Evolutionary conservation across 2,888 invertebrate species (phyloP), one percentile per base, ranked within the genome.

Genomic region (Reticulitermes lucifugus): DNA sequence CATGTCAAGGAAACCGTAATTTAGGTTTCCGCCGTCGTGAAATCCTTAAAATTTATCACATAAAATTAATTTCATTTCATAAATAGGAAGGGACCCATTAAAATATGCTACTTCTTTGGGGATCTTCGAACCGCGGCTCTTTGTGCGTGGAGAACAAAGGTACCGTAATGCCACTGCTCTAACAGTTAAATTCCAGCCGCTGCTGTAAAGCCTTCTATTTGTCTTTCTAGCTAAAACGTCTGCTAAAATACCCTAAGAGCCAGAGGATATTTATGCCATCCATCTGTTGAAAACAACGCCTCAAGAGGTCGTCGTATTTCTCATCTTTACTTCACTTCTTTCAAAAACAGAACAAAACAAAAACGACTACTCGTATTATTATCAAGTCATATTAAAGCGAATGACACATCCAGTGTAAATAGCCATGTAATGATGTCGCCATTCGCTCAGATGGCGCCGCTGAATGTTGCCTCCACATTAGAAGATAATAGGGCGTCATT

Each of bases 401-500:
- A 77, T 77, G 77, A 77, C 77, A 77, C 46, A 43, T 41, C 10
- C 35, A 73, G 21, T 12, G 73, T 41, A 73, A 73, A 73, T 73
- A 41, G 73, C 73, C 73, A 73, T 41, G 41, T 73, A 73, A 73
- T 73, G 73, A 73, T 46, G 77, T 21, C 46, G 46, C 43, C n/a
- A 77, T 77, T 77, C 43, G 77, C 22, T 77, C 41, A 7, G 43
- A 46, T 46, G 77, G 77, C 77, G 77, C 77, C 77, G n/a, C 5
- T 35, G 29, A 73, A 29, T 41, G 41, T 41, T 73, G 21, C 43
- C 77, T 77, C 22, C 43, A n/a, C 77, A 77, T 77, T 77, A 77
- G 46, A 77, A 77, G 77, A 77, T 77, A 77, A 77, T 77, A 77
- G 43, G 29, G 41, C 77, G 10, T 77, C 77, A n/a, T 77, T 77